These are phyloP conservation scores for Mesaphorura yosii DNA, from an alignment of 1,140 invertebrate species.

Conservation along the genomic window DNA sequence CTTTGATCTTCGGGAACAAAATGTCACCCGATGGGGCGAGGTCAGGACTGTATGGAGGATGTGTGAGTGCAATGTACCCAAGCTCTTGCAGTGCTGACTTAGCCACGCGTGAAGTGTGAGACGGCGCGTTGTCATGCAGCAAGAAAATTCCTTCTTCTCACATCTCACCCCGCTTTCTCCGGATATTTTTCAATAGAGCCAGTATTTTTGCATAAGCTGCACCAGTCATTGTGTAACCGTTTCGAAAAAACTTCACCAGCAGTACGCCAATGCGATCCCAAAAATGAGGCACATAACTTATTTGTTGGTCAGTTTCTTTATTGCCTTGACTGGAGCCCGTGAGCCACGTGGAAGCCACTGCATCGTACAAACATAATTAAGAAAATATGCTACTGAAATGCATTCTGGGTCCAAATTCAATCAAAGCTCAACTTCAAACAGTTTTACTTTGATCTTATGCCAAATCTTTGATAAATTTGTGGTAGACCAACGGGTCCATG, in stretches of 20 bases:
- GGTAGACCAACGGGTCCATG: not conserved
- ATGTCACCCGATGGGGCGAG: conserved; percentile 37
- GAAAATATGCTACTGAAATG: no score
- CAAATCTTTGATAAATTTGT: not conserved
- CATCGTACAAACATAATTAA: no score
- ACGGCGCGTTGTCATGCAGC: not conserved
- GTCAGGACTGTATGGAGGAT: conserved; percentile 40
- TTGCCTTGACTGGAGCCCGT: not conserved
- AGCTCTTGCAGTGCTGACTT: conserved; percentile 33
- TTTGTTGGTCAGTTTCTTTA: not conserved
- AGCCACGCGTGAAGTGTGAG: conserved; percentile 17
- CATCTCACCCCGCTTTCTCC: no score
- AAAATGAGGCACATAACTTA: not conserved
- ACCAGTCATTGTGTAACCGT: conserved; percentile 10
- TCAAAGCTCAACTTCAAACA: no score
- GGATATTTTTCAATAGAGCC: not conserved
- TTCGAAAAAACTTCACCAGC: conserved; percentile 2
- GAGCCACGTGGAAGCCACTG: conserved; percentile 5
- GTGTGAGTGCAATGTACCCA: conserved; percentile 38
- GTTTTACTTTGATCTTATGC: no score
- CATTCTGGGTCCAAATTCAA: no score
- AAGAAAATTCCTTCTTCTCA: no score
- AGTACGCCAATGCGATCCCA: not conserved
- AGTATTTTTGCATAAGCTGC: conserved; percentile 3
- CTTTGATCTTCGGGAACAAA: conserved; percentile 31